Base-by-base conservation (phyloP, 1,140 invertebrate genomes). In the Stegodyphus dumicola region DNA sequence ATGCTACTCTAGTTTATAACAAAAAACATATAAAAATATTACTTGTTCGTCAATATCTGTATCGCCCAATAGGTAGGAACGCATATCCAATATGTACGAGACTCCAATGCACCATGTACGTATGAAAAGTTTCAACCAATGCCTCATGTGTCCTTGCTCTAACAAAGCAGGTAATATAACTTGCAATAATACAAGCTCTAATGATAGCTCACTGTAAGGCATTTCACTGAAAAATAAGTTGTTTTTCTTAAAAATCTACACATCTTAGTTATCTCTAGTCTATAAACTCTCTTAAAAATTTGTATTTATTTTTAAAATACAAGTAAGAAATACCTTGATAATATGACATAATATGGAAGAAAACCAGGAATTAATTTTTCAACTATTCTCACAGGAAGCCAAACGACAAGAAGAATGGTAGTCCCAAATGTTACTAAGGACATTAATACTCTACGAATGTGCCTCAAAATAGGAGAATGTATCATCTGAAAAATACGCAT, bases 341-440 rank as follows among this genome's bases (percentile, higher is more conserved):
- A 89, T 74, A 92, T 94, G 2, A 99, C 94, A 64, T 96, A 95
- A 89, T 99, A 99, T 0, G 98, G 98, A 87, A 99, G 91, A 91
- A 99, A 98, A 17, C 93, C 94, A 0, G 97, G 97, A 90, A 95
- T 93, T 0, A 94, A 89, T 87, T 93, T 93, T 88, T 96, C 94
- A n/a, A 99, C 93, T 2, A 99, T 94, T 67, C 95, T 92, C 6
- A 99, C 95, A 0, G 98, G 98, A 66, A 99, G 89, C 96, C 97
- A 99, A 17, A 99, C 92, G 95, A 99, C 98, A 0, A 99, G 92
- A 1, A 99, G 91, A 17, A 99, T 97, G 5, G 95, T 96, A 6
- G 96, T 98, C 15, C 98, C 98, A 92, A 99, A 99, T 86, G 99
- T 96, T 87, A 99, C 95, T 60, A 97, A 95, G 0, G 98, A 99